These are phyloP conservation scores for Zootoca vivipara DNA, from an alignment of 2,113 vertebrate species.

Conservation along the genomic window DNA sequence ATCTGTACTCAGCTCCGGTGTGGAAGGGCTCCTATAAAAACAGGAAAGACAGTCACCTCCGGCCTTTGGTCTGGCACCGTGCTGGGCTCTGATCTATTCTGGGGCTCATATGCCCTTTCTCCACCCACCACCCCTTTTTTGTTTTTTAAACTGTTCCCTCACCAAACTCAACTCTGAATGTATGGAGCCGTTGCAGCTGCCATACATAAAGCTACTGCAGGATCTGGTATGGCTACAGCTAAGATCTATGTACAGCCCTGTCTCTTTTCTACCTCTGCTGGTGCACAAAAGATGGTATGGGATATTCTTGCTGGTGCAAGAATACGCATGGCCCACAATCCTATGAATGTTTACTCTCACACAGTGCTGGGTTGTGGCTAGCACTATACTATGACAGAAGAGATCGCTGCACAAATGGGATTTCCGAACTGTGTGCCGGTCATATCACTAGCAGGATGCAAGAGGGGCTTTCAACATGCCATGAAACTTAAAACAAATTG, in stretches of 20 bases:
- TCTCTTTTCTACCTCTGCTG: not conserved
- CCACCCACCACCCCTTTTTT: no score
- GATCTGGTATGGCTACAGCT: not conserved
- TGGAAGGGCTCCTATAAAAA: constrained; percentile 89
- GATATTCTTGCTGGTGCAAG: not conserved
- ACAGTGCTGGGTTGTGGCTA: no score
- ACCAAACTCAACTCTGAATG: not conserved
- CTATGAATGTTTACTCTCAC: no score
- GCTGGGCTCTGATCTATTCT: not conserved
- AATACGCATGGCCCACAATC: no score
- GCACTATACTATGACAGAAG: not conserved
- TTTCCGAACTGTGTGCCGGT: not conserved
- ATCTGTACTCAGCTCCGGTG: constrained; percentile 94
- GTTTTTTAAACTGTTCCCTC: not conserved
- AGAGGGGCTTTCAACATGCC: not conserved
- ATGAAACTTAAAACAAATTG: not conserved
- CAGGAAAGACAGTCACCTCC: constrained; percentile 11
- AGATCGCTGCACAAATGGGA: not conserved
- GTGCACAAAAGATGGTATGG: not conserved
- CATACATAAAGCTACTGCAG: not conserved
- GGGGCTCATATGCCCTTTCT: fast-evolving
- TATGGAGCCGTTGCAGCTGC: not conserved
- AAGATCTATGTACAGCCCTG: not conserved
- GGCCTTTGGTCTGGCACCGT: not conserved
- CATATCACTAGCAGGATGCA: not conserved